Conservation (phyloP, 30 jellyfish, hydroid and myxozoan genomes). For the Hydractinia echinata region DNA sequence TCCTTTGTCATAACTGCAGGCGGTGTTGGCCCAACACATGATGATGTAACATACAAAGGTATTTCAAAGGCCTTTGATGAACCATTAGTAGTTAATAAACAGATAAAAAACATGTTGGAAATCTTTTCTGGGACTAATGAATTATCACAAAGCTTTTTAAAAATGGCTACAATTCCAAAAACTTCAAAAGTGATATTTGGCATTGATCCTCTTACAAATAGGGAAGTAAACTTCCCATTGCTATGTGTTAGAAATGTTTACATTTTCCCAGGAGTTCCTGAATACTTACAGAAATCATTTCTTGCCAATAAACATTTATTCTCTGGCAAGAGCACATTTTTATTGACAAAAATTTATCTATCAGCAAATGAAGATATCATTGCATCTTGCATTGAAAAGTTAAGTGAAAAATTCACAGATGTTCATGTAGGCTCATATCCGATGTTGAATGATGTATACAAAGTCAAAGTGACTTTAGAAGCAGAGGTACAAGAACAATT, state of each 20-base stretch:
- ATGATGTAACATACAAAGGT: conserved; percentile 77
- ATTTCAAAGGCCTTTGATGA: conserved; percentile 74
- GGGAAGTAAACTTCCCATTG: conserved; percentile 46
- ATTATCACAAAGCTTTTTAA: conserved; percentile 21
- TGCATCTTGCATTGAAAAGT: conserved; percentile 45
- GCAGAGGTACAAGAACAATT: conserved; percentile 38
- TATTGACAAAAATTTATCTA: conserved; percentile 55
- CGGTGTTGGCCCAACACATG: conserved; percentile 99
- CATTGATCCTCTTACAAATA: conserved; percentile 22
- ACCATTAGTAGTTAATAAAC: conserved; percentile 40
- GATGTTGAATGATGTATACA: conserved; percentile 37
- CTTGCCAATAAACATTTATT: conserved; percentile 37
- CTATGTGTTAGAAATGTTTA: conserved; percentile 48
- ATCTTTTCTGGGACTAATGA: conserved; percentile 17
- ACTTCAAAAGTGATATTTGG: conserved; percentile 52
- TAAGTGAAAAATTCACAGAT: conserved; percentile 37
- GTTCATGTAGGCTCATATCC: conserved; percentile 90
- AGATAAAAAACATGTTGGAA: conserved; percentile 30
- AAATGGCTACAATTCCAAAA: conserved; percentile 68
- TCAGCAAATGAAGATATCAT: conserved; percentile 59
- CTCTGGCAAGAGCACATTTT: conserved; percentile 39
- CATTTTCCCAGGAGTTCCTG: conserved; percentile 91
- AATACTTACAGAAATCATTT: conserved; percentile 59
- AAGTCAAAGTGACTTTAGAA: conserved; percentile 81
- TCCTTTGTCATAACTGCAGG: conserved; percentile 69